Evolutionary conservation across 2,888 invertebrate species (phyloP).

Genomic region (Schizotus pectinicornis): DNA sequence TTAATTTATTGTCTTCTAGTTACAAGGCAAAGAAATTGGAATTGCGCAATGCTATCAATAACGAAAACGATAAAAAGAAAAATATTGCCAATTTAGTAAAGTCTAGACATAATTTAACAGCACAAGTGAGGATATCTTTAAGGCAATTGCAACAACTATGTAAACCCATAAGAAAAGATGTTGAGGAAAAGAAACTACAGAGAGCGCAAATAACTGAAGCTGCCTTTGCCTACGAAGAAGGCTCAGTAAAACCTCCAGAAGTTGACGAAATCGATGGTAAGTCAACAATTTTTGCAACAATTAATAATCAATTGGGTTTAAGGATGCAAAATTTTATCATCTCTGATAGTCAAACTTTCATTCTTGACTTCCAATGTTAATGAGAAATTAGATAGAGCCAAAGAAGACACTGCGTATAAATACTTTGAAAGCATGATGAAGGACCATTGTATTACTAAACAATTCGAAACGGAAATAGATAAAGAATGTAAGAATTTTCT

Average conservation of each 20-base stretch:
- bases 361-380: slow-evolving; percentile 35
- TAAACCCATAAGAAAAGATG: not conserved
- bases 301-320: slow-evolving; percentile 1
- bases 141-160: slow-evolving; percentile 2
- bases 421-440: slow-evolving; percentile 45
- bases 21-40: not conserved
- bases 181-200: not conserved
- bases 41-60: not conserved
- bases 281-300: not conserved
- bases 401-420: slow-evolving; percentile 41
- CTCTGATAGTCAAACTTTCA: slow-evolving; percentile 36
- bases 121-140: not conserved
- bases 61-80: not conserved
- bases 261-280: slow-evolving; percentile 44
- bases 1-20: not conserved
- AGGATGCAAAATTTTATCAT: slow-evolving; percentile 41
- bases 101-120: not conserved
- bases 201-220: not conserved
- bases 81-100: not conserved
- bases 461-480: slow-evolving; percentile 36
- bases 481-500: slow-evolving; percentile 41
- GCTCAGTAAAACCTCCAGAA: slow-evolving; percentile 29
- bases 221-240: not conserved
- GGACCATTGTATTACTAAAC: slow-evolving; percentile 35
- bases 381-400: slow-evolving; percentile 29